Base-by-base conservation (phyloP, 2,113 vertebrate species). In the Hippoglossus stenolepis region DNA sequence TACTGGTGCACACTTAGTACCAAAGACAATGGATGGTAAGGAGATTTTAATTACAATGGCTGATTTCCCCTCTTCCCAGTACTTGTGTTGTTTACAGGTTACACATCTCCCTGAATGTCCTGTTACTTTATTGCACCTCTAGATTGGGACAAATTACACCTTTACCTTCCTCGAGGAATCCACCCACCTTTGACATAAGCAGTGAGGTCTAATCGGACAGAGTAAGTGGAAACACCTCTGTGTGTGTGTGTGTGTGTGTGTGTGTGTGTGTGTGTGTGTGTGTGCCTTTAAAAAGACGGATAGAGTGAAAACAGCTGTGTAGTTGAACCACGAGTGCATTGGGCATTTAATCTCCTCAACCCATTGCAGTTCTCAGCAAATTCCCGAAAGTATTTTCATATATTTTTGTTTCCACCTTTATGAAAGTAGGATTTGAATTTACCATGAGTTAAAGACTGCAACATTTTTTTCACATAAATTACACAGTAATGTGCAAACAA, bases 101-200 rank as follows among this genome's bases (percentile, higher is more conserved):
- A 54, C n/a, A 20, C 40, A 26, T 23, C 28, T 13, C n/a, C 15
- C 47, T 3, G 5, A 57, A 28, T 73, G 2, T 51, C 17, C n/a
- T n/a, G 43, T 75, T 57, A 43, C 65, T 75, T 28, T 26, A 40
- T 21, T 53, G 3, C n/a, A 61, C 47, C 17, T 69, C 6, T 28
- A 51, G 17, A 28, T 15, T 12, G 8, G 26, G 47, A 28, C 18
- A 62, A 69, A 69, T 69, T 40, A 69, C 28, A 76, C 21, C 21
- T 76, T 28, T 9, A 62, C 26, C 31, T 12, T 45, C n/a, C 5
- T 28, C 17, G 47, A 51, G 47, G 47, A 51, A 51, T 51, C 35
- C 6, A 6, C n/a, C 20, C 49, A n/a, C 23, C 9, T 70, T 24
- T 38, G 23, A 58, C 65, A 58, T 24, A 20, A 26, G 15, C 14